These are phyloP conservation scores for Sycophaga agraensis DNA, from an alignment of 1,140 invertebrate species.

Conservation along the genomic window DNA sequence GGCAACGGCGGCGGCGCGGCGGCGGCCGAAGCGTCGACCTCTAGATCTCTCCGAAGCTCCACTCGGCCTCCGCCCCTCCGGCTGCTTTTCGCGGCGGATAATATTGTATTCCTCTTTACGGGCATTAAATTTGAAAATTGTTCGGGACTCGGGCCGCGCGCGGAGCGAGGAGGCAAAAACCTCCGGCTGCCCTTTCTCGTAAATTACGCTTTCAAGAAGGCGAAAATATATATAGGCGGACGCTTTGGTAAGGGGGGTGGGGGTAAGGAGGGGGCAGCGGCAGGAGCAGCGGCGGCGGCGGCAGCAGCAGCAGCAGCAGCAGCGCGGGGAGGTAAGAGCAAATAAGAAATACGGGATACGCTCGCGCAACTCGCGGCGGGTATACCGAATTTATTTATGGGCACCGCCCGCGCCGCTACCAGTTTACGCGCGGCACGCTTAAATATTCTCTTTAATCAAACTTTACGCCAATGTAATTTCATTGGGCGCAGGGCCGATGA, in stretches of 20 bases:
- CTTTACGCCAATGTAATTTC: too few species aligned
- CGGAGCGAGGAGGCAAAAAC: slow-evolving; percentile 14
- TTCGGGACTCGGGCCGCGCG: background rate
- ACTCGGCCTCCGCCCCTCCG: background rate
- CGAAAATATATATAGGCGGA: slow-evolving; percentile 15
- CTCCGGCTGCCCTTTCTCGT: background rate
- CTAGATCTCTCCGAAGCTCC: background rate
- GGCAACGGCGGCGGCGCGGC: background rate
- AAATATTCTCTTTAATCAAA: slow-evolving; percentile 2
- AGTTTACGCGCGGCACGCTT: background rate
- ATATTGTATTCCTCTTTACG: slow-evolving; percentile 38
- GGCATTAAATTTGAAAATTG: slow-evolving; percentile 38
- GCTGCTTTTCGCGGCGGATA: slow-evolving; percentile 4
- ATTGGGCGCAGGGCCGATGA: too few species aligned
- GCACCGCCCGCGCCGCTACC: too few species aligned
- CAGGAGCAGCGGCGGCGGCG: too few species aligned
- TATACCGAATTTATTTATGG: slow-evolving; percentile 9
- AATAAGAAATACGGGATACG: slow-evolving; percentile 14
- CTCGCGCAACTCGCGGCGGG: background rate
- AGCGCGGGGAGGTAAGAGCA: slow-evolving; percentile 10
- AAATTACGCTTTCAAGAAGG: slow-evolving; percentile 20
- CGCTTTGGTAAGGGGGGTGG: background rate
- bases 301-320: too few species aligned
- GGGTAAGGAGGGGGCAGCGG: slow-evolving; percentile 6
- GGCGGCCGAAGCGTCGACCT: background rate